Percentiles rank a stretch among this genome's conserved stretches.
These are phyloP conservation scores for Micrasema minimum DNA, from an alignment of 1,140 invertebrate genomes.

Conservation along the genomic window DNA sequence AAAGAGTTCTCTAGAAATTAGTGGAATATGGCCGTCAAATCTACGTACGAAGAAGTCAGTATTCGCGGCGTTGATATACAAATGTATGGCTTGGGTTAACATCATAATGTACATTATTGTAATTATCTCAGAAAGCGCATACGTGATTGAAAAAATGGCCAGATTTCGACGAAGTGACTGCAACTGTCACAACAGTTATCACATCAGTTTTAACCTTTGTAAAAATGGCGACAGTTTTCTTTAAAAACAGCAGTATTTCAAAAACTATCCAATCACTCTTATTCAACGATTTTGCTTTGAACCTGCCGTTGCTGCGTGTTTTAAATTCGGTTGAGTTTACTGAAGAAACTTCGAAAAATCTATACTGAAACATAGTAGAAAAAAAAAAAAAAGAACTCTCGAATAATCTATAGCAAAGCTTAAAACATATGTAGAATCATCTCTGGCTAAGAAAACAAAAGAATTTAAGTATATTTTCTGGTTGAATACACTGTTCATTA, in stretches of 20 bases:
- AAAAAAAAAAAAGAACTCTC: too few relatives aligned
- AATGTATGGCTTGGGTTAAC: conserved; percentile 6
- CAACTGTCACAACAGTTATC: conserved; percentile 15
- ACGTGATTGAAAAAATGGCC: conserved; percentile 32
- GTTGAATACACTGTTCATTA: conserved; percentile 13
- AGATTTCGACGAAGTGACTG: conserved; percentile 25
- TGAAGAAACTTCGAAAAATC: too few relatives aligned
- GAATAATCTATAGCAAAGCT: conserved; percentile 18
- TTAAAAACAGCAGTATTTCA: background rate
- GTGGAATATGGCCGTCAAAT: conserved; percentile 29
- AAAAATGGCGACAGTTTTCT: conserved; percentile 16
- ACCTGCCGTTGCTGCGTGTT: background rate
- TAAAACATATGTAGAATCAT: conserved; percentile 1
- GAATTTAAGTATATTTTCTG: conserved; percentile 27
- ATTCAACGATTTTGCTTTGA: conserved; percentile 12
- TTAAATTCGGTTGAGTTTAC: too few relatives aligned
- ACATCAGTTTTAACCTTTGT: conserved; percentile 23
- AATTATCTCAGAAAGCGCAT: conserved; percentile 10
- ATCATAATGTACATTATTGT: conserved; percentile 31
- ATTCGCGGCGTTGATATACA: background rate
- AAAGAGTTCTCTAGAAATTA: conserved; percentile 4
- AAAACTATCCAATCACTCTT: conserved; percentile 8
- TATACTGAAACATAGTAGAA: too few relatives aligned
- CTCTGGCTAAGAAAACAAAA: conserved; percentile 27
- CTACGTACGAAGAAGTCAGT: background rate